Conservation (phyloP, 2,888 invertebrate genomes). For the Hypomecis atomaria region DNA sequence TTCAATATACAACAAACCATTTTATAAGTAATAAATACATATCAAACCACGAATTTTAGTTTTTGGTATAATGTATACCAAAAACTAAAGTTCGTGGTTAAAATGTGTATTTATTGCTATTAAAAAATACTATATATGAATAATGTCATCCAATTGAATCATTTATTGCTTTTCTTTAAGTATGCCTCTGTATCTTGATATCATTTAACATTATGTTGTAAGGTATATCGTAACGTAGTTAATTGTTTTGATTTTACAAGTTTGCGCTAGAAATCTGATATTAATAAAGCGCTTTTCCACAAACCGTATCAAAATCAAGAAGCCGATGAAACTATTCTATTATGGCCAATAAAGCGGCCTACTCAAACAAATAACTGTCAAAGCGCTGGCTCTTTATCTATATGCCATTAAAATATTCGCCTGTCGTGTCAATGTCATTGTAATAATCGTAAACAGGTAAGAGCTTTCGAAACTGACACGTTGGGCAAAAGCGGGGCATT, state of each 20-base stretch:
- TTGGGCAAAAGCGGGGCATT: constrained; percentile 14
- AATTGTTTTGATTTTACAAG: background rate
- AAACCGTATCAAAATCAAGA: constrained; percentile 9
- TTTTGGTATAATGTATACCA: too few species aligned
- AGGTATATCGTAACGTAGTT: background rate
- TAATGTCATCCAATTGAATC: too few species aligned
- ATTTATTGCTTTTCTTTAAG: too few species aligned
- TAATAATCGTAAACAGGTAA: constrained; percentile 20
- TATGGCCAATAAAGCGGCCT: constrained; percentile 16
- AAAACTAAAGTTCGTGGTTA: too few species aligned
- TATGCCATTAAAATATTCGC: constrained; percentile 19
- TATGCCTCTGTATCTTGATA: too few species aligned
- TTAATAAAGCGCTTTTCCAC: background rate
- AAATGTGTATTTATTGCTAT: too few species aligned
- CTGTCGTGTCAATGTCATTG: constrained; percentile 18
- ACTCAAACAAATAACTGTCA: constrained; percentile 30
- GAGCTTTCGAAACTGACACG: constrained; percentile 18
- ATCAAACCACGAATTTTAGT: too few species aligned
- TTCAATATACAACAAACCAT: too few species aligned
- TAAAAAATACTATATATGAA: too few species aligned
- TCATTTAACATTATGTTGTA: too few species aligned
- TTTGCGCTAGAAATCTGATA: background rate
- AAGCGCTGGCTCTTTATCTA: constrained; percentile 15
- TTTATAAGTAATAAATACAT: too few species aligned
- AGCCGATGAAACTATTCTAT: constrained; percentile 16